These are phyloP conservation scores for Acleris cristana DNA, from an alignment of 2,888 invertebrate species.

Conservation along the genomic window DNA sequence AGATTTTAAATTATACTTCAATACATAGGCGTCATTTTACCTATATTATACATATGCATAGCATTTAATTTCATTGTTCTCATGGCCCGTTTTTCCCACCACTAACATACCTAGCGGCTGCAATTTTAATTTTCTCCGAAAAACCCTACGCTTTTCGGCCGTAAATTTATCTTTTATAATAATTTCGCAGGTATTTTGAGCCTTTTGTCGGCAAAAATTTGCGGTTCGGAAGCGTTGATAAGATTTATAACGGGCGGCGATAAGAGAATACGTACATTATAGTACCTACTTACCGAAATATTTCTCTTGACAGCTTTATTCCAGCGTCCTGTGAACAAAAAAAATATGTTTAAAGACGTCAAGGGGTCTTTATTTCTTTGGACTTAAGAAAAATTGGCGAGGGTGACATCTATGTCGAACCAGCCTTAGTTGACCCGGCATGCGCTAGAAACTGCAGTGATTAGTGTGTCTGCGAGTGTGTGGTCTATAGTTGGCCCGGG, in stretches of 20 bases:
- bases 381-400: too few relatives aligned
- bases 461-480: too few relatives aligned
- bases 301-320: conserved; percentile 36
- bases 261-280: conserved; percentile 31
- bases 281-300: conserved; percentile 30
- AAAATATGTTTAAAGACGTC: conserved; percentile 9
- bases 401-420: too few relatives aligned
- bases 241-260: conserved; percentile 33
- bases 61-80: too few relatives aligned
- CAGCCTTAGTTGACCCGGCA: too few relatives aligned
- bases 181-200: conserved; percentile 46
- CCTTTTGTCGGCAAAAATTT: conserved; percentile 40
- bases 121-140: conserved; percentile 38
- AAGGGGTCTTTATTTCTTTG: conserved; percentile 1
- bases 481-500: too few relatives aligned
- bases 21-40: too few relatives aligned
- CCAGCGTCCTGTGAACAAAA: conserved; percentile 28
- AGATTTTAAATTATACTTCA: too few relatives aligned
- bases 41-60: too few relatives aligned
- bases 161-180: conserved; percentile 50
- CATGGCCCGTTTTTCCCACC: neutral
- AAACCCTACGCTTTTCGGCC: conserved; percentile 26
- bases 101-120: conserved; percentile 9
- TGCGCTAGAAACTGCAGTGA: too few relatives aligned
- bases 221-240: conserved; percentile 28